Conservation (phyloP, 2,888 invertebrate genomes). For the Sphecodes monilicornis region DNA sequence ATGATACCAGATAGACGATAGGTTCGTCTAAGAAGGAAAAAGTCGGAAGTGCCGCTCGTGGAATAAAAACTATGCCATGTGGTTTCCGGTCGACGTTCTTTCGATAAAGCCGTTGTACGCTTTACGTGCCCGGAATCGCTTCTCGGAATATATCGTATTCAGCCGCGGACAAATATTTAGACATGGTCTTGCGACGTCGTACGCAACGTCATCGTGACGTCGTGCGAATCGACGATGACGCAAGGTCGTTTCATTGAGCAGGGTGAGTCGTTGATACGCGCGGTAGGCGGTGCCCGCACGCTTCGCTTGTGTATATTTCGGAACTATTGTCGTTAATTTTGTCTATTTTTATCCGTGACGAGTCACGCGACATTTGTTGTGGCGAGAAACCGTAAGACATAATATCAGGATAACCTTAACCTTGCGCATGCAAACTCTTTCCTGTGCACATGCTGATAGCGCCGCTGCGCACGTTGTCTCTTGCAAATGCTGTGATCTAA, state of each 20-base stretch:
- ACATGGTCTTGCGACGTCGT: constrained; percentile 59
- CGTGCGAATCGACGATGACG: constrained; percentile 69
- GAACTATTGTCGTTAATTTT: constrained; percentile 58
- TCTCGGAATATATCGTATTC: constrained; percentile 62
- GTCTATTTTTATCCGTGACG: constrained; percentile 59
- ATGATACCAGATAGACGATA: neutral
- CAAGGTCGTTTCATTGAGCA: constrained; percentile 53
- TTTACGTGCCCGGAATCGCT: constrained; percentile 39
- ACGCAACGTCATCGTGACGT: constrained; percentile 74
- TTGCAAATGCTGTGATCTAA: neutral
- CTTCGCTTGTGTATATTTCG: neutral
- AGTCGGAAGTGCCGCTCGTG: constrained; percentile 52
- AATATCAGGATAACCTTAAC: constrained; percentile 20
- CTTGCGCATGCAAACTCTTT: constrained; percentile 11
- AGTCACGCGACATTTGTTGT: constrained; percentile 24
- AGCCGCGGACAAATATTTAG: constrained; percentile 73
- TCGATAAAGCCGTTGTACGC: constrained; percentile 63
- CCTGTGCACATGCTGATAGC: neutral
- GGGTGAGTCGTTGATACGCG: constrained; percentile 34
- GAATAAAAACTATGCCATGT: constrained; percentile 56
- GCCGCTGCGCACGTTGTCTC: neutral
- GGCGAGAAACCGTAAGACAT: constrained; percentile 39
- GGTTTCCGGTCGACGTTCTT: constrained; percentile 58
- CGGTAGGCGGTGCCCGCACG: neutral
- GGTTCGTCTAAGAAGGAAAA: neutral